Evolutionary conservation across 2,888 invertebrate species (phyloP), one percentile per base, ranked within the genome.

Genomic region (Callimorpha dominula): DNA sequence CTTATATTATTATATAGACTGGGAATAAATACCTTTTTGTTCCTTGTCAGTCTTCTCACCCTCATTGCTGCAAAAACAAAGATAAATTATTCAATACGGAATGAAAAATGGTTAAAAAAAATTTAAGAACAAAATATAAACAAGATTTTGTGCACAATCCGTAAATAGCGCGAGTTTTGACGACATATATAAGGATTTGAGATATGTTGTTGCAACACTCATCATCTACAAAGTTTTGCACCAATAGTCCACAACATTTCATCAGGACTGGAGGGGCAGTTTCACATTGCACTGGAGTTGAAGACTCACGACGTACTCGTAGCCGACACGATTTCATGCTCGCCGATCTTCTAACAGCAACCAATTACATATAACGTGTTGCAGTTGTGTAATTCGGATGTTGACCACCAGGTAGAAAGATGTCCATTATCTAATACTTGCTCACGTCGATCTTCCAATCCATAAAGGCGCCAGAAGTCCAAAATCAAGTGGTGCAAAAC

Each of bases 151-250:
- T 76, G 66, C 68, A 78, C 73, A 73, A 63, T 73, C 74, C 81
- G 65, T 73, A 72, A 72, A 70, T 72, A 50, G 77, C 67, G 74
- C 69, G 67, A 68, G 66, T 73, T 76, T 76, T 73, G 74, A 70
- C 79, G 79, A 78, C 68, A 76, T 57, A 40, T 43, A 31, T 46
- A 54, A 68, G 68, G 52, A 67, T 75, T 83, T 83, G 78, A 78
- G 65, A 71, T 71, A 74, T 75, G 70, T 63, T 81, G 83, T 74
- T 71, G 78, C 77, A 70, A 78, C 79, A 78, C 81, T 78, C 75
- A 80, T 92, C 92, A 88, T 84, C 95, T 95, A 96, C 96, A 96
- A 96, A 96, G 96, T 95, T 96, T 96, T 96, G 96, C 96, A 96
- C 96, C 95, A 89, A 85, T 88, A 88, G 86, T 92, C 89, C 91